Evolutionary conservation across 2,797 vertebrate genomes (phyloP), one percentile per base, ranked within the genome.

Genomic region (Neosalanx taihuensis): DNA sequence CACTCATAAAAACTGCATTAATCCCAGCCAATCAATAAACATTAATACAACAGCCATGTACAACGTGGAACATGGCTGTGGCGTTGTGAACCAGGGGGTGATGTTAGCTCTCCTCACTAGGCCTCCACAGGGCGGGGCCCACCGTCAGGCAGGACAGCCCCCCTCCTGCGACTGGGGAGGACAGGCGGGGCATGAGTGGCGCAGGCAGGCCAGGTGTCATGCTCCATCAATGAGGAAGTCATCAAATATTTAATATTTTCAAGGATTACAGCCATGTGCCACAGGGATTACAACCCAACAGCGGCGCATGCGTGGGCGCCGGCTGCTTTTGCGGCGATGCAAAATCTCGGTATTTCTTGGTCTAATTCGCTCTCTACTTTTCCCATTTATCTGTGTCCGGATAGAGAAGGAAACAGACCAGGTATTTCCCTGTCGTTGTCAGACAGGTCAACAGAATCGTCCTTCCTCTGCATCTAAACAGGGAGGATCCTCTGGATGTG

Each of bases 171-270:
- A 76, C 59, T 71, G 69, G 57, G 13, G 70, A 70, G 46, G 12
- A 30, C 41, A 37, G 13, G 33, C 15, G n/a, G 57, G 80, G 76
- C 53, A 57, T 80, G 5, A 20, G 35, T 37, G 56, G 64, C 18
- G 68, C 4, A 17, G 30, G 76, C 85, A 1, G n/a, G 78, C 84
- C 84, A 85, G 89, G 89, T 89, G 84, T 86, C 88, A 79, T 77
- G 82, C 86, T 85, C 72, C 80, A 90, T 90, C 89, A 90, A 84
- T 86, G 85, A 88, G 70, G 77, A 81, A 86, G 83, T 88, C 87
- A 90, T 90, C 79, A 89, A 89, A 88, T 89, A 90, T 90, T 88
- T 80, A 90, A 84, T 85, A 90, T 83, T 88, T 83, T 83, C 85
- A 81, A 84, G 86, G 84, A 90, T 87, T 90, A 84, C 81, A 76